Percentiles rank a stretch among this genome's conserved stretches.
phyloP scores from a whole-genome alignment of 2,797 vertebrate species.

The Squalus acanthias region DNA sequence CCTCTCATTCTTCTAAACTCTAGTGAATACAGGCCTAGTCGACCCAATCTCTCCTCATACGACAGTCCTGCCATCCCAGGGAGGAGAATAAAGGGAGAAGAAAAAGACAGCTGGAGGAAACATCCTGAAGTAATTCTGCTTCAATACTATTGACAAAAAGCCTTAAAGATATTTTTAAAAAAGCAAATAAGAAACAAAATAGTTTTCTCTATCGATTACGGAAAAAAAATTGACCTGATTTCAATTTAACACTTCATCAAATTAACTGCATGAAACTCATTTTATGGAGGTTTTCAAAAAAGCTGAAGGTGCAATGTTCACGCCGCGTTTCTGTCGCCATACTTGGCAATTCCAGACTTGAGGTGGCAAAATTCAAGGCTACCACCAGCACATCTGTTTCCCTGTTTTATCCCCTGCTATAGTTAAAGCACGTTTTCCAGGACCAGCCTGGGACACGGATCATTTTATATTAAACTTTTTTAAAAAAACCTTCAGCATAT shows the following conservation, averaged over 20 bases:
- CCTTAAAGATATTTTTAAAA: not conserved
- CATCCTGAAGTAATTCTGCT: not conserved
- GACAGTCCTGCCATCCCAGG: no score
- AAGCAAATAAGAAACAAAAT: not conserved
- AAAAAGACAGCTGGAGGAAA: not conserved
- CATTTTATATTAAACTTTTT: not conserved
- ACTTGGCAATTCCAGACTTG: not conserved
- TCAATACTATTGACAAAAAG: not conserved
- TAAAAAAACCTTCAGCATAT: not conserved
- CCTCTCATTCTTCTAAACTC: no score
- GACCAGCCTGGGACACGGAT: not conserved
- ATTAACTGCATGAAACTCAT: not conserved
- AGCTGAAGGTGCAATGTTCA: not conserved
- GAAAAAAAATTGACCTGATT: not conserved
- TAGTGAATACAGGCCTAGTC: no score
- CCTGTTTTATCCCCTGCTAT: not conserved
- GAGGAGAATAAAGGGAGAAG: not conserved
- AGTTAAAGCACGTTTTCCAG: not conserved
- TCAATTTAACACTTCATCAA: slow-evolving; percentile 6
- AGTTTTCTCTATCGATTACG: not conserved
- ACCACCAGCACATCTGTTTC: not conserved
- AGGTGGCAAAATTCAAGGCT: slow-evolving; percentile 15
- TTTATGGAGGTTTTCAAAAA: not conserved
- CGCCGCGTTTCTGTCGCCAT: not conserved
- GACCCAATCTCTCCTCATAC: no score